A percentile compares a stretch with the other conserved stretches of the same genome.
These are phyloP conservation scores for Xerus inauris DNA, from an alignment of 2,113 vertebrate species.

Conservation along the genomic window DNA sequence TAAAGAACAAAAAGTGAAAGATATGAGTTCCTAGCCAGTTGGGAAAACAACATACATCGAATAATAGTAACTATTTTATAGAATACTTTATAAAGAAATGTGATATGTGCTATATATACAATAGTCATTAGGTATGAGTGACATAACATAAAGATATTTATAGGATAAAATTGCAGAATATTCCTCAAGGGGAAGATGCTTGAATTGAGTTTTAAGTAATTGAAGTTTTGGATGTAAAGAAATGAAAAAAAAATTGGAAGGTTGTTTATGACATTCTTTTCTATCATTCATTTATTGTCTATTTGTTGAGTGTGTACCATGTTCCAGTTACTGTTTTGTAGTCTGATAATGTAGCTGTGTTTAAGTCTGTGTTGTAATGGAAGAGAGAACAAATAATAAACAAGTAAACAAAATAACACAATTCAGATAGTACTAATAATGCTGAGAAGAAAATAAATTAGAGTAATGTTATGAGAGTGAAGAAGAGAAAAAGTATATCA, in stretches of 20 bases:
- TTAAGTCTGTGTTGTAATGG: not conserved
- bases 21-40: not conserved
- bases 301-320: not conserved
- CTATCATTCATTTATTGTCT: not conserved
- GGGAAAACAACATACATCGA: not conserved
- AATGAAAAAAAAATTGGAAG: not conserved
- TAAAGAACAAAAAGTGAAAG: constrained; percentile 9
- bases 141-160: constrained; percentile 3
- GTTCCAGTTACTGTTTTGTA: not conserved
- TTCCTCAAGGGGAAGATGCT: not conserved
- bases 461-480: not conserved
- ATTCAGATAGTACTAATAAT: not conserved
- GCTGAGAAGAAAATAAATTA: not conserved
- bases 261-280: not conserved
- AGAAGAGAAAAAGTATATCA: not conserved
- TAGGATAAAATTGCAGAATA: not conserved
- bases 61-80: not conserved
- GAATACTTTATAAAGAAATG: not conserved
- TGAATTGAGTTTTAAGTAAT: not conserved
- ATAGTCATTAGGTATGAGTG: not conserved
- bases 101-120: not conserved
- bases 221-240: not conserved
- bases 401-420: not conserved
- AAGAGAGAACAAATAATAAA: not conserved
- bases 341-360: not conserved